A percentile compares a stretch with the other conserved stretches of the same genome.
Conservation (phyloP, 2,797 vertebrate species). For the Lacerta agilis region DNA sequence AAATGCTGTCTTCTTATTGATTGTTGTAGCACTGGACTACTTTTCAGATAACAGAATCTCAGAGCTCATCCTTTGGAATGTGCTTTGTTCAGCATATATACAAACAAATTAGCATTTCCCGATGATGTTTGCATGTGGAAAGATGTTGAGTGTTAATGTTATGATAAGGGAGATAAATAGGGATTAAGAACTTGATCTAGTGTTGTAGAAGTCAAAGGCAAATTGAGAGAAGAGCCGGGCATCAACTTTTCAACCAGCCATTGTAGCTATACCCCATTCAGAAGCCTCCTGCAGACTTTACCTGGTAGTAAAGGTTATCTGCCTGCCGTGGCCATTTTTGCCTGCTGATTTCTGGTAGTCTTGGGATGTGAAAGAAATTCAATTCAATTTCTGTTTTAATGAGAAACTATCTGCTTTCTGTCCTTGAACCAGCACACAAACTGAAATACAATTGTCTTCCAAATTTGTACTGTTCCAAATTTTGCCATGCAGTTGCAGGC, state of each 20-base stretch:
- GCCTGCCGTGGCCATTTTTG: too few species aligned
- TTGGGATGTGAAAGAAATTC: too few species aligned
- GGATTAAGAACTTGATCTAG: background rate
- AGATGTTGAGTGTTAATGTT: conserved; percentile 14
- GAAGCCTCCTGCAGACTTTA: background rate
- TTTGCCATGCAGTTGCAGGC: too few species aligned
- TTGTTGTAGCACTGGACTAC: conserved; percentile 29
- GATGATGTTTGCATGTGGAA: background rate
- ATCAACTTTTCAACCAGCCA: background rate
- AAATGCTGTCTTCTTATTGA: conserved; percentile 23
- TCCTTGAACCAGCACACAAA: too few species aligned
- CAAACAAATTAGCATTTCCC: conserved; percentile 25
- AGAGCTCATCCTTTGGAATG: background rate
- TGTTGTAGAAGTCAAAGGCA: background rate
- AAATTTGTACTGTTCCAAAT: too few species aligned
- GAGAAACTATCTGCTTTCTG: too few species aligned
- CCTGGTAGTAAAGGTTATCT: background rate
- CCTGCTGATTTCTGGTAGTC: too few species aligned
- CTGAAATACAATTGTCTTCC: too few species aligned
- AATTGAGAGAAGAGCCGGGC: background rate
- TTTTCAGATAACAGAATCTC: conserved; percentile 28
- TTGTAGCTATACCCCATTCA: background rate
- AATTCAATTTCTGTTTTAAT: too few species aligned
- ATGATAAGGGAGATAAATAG: background rate
- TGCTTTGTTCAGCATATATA: conserved; percentile 23